These are phyloP conservation scores for Magallana ariakensis DNA, from an alignment of 1,140 invertebrate genomes.

Conservation along the genomic window DNA sequence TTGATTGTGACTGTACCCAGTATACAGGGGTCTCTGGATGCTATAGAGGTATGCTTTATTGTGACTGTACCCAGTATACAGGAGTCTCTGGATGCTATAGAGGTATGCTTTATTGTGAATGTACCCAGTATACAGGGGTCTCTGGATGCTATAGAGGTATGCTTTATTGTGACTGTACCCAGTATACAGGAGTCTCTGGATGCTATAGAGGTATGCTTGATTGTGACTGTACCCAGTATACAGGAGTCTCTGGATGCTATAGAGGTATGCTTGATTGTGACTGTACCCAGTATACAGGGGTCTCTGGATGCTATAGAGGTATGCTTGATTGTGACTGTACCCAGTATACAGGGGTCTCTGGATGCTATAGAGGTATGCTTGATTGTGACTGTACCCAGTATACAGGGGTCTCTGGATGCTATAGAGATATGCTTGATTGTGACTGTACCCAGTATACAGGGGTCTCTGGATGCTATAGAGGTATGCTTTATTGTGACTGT, in stretches of 20 bases:
- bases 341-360: constrained; percentile 61
- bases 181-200: constrained; percentile 60
- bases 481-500: constrained; percentile 62
- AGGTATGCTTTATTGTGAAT: constrained; percentile 64
- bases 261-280: constrained; percentile 62
- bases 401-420: constrained; percentile 57
- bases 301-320: constrained; percentile 60
- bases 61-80: constrained; percentile 64
- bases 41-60: constrained; percentile 61
- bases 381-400: constrained; percentile 62
- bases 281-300: constrained; percentile 62
- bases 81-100: constrained; percentile 55
- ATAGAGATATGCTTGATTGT: constrained; percentile 62
- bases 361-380: constrained; percentile 61
- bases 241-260: constrained; percentile 57
- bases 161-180: constrained; percentile 61
- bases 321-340: constrained; percentile 60
- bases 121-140: constrained; percentile 62
- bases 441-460: constrained; percentile 63
- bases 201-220: constrained; percentile 60
- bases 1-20: constrained; percentile 63
- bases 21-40: constrained; percentile 58
- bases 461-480: constrained; percentile 57
- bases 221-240: constrained; percentile 64
- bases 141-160: constrained; percentile 60